A percentile compares a stretch with the other conserved stretches of the same genome.
Conservation (phyloP, 2,113 vertebrate genomes). For the Carlito syrichta region DNA sequence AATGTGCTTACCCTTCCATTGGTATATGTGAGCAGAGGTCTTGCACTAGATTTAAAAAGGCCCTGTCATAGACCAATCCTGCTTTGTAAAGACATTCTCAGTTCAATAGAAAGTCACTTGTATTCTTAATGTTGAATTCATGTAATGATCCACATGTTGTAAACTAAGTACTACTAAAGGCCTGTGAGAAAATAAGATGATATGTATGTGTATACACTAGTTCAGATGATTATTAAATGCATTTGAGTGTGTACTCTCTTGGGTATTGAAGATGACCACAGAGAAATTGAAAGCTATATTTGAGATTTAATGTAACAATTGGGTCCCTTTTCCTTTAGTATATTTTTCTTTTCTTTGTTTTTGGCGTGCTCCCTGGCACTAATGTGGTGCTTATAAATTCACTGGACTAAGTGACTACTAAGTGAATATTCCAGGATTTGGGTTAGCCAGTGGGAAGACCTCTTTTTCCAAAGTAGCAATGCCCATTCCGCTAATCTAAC, state of each 20-base stretch:
- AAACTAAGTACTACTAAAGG: not conserved
- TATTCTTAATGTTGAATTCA: not conserved
- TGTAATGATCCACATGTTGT: not conserved
- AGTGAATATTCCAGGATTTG: not conserved
- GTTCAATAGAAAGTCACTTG: not conserved
- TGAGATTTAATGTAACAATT: not conserved
- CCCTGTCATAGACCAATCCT: not conserved
- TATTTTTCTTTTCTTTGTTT: not conserved
- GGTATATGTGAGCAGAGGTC: not conserved
- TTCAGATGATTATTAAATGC: not conserved
- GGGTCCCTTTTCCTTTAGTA: not conserved
- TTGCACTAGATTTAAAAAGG: not conserved
- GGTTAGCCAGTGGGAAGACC: not conserved
- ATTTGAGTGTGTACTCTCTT: not conserved
- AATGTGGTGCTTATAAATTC: not conserved
- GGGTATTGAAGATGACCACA: not conserved
- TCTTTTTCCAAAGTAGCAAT: not conserved
- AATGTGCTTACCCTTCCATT: not conserved
- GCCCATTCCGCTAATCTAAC: not conserved
- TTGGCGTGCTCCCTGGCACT: not conserved
- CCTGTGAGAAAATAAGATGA: not conserved
- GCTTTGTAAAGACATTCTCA: too few relatives aligned
- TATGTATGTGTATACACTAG: rapidly evolving
- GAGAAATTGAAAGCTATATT: not conserved
- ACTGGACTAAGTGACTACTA: not conserved